These are phyloP conservation scores for Polydesmus complanatus DNA, from an alignment of 2,888 invertebrate species.

Conservation along the genomic window DNA sequence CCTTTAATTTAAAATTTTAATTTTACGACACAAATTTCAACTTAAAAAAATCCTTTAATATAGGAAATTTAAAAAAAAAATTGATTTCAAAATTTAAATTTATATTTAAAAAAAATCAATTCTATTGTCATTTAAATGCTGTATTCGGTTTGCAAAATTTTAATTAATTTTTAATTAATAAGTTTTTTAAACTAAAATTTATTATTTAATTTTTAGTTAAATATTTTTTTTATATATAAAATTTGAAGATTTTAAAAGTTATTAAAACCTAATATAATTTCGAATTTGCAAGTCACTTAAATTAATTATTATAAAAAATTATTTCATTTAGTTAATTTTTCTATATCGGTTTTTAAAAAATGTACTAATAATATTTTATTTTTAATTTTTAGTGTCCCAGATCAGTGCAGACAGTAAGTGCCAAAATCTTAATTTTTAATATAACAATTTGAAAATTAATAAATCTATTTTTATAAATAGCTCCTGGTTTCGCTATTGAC, in stretches of 20 bases:
- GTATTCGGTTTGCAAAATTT: too few species aligned
- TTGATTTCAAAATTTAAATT: too few species aligned
- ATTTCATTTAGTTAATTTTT: neutral
- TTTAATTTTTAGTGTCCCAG: slow-evolving; percentile 9
- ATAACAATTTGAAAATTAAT: neutral
- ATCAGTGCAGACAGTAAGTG: slow-evolving; percentile 9
- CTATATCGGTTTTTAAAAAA: neutral
- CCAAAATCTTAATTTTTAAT: neutral
- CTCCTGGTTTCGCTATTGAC: slow-evolving; percentile 12
- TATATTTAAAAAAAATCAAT: too few species aligned
- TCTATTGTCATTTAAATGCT: too few species aligned
- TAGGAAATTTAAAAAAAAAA: too few species aligned
- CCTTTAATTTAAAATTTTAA: too few species aligned
- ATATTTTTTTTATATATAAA: neutral
- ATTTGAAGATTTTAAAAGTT: too few species aligned
- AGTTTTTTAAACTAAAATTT: neutral
- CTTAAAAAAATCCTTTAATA: too few species aligned
- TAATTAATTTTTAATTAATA: neutral
- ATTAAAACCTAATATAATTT: too few species aligned
- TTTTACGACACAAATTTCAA: too few species aligned
- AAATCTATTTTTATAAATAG: neutral
- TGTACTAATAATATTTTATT: neutral
- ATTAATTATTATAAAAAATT: neutral
- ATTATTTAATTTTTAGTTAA: neutral
- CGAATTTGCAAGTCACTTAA: neutral